Evolutionary conservation across 2,113 vertebrate species (phyloP).

Genomic region (Sisor rabdophorus): DNA sequence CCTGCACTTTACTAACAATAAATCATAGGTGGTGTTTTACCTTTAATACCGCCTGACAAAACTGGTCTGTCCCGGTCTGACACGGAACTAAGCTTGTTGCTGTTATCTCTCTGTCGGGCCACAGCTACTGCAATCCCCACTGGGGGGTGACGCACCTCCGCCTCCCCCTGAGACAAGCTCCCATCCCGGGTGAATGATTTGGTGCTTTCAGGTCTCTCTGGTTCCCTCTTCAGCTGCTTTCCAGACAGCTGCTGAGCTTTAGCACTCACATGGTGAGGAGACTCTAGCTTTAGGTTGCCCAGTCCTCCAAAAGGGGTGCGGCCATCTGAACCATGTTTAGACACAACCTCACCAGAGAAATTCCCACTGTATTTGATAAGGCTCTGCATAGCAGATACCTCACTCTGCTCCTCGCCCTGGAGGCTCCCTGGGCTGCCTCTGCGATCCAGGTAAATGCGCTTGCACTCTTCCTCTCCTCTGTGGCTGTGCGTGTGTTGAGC

Average conservation of each 20-base stretch:
- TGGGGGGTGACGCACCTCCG: conserved; percentile 89
- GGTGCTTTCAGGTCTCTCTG: conserved; percentile 85
- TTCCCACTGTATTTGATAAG: conserved; percentile 96
- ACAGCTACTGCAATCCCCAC: conserved; percentile 95
- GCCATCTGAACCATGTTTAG: conserved; percentile 73
- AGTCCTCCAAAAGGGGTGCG: conserved; percentile 89
- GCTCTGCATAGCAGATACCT: conserved; percentile 95
- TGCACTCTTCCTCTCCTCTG: conserved; percentile 80
- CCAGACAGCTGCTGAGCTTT: conserved; percentile 71
- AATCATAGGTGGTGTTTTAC: conserved; percentile 59
- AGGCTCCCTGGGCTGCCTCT: conserved; percentile 51
- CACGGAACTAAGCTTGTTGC: conserved; percentile 73
- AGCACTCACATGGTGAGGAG: conserved; percentile 52
- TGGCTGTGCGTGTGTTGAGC: conserved; percentile 84
- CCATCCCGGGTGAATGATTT: conserved; percentile 84
- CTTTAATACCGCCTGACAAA: conserved; percentile 82
- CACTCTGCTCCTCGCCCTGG: conserved; percentile 61
- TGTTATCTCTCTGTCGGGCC: conserved; percentile 89
- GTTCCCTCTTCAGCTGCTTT: conserved; percentile 85
- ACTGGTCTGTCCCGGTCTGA: conserved; percentile 76
- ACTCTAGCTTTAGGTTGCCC: conserved; percentile 77
- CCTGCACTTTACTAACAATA: neutral
- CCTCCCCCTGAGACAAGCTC: conserved; percentile 77
- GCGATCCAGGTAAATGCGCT: conserved; percentile 79
- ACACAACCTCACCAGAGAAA: conserved; percentile 78